These are phyloP conservation scores for Tricholaema leucomelas DNA, from an alignment of 2,113 vertebrate genomes.

Conservation along the genomic window DNA sequence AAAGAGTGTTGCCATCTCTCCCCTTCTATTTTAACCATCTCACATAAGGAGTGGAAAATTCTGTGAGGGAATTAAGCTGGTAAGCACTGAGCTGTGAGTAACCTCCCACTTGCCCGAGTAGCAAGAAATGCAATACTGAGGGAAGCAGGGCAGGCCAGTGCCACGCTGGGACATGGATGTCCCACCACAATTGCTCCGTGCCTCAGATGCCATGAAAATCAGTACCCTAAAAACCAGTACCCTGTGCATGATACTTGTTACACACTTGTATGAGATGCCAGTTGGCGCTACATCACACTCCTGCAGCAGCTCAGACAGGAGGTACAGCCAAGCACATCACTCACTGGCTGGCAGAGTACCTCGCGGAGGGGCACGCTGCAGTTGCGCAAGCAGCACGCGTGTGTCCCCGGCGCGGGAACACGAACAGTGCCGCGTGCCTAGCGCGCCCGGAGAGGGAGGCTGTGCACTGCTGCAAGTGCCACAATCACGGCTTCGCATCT, in stretches of 20 bases:
- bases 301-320: not conserved
- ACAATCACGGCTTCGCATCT: not conserved
- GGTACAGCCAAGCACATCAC: not conserved
- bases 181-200: not conserved
- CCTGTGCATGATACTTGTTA: not conserved
- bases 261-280: not conserved
- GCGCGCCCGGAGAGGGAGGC: not conserved
- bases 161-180: not conserved
- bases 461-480: not conserved
- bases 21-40: conserved; percentile 25
- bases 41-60: conserved; percentile 59
- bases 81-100: conserved; percentile 36
- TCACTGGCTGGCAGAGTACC: not conserved
- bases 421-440: accelerated
- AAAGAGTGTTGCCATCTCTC: not conserved
- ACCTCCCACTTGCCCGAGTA: conserved; percentile 6
- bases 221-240: no score
- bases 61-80: conserved; percentile 16
- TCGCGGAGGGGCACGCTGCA: accelerated
- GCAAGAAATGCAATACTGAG: not conserved
- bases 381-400: accelerated
- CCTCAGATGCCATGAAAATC: not conserved
- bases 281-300: not conserved
- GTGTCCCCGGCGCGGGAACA: not conserved
- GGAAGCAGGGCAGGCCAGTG: not conserved